phyloP scores from a whole-genome alignment of 1,140 invertebrate species.

The Globodera ellingtonae region DNA sequence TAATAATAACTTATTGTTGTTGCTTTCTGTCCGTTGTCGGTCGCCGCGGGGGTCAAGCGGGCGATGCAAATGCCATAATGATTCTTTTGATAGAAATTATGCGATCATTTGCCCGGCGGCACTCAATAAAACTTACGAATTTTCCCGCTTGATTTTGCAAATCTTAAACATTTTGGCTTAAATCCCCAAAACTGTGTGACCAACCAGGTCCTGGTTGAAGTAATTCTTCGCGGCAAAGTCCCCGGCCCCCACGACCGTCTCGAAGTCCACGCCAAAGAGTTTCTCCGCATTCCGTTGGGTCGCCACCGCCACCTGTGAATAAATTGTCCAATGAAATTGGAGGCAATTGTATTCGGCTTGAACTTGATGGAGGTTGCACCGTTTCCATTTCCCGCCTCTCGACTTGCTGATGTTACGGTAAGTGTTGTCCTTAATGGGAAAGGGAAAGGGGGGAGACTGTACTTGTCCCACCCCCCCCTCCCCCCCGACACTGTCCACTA shows the following conservation, averaged over 20 bases:
- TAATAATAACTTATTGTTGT: neutral
- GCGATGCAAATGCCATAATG: conserved; percentile 36
- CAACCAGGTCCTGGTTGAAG: conserved; percentile 36
- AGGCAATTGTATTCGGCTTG: neutral
- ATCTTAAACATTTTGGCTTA: conserved; percentile 18
- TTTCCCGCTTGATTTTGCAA: conserved; percentile 47
- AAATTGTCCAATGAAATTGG: neutral
- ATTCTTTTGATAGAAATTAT: conserved; percentile 6
- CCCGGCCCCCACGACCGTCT: conserved; percentile 44
- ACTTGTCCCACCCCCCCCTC: neutral
- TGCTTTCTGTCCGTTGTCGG: neutral
- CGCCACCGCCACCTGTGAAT: conserved; percentile 31
- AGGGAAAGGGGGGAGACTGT: too few relatives aligned
- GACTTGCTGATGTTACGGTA: conserved; percentile 37
- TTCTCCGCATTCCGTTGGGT: conserved; percentile 41
- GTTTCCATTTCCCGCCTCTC: conserved; percentile 47
- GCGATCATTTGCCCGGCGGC: neutral
- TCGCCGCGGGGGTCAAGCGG: neutral
- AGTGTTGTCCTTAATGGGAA: conserved; percentile 23
- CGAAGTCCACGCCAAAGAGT: conserved; percentile 44
- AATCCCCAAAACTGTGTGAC: neutral
- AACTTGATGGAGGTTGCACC: conserved; percentile 51
- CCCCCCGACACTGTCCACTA: neutral
- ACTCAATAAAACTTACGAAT: conserved; percentile 34
- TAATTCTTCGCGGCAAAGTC: conserved; percentile 49